Percentiles rank a stretch among this genome's conserved stretches.
phyloP scores from a whole-genome alignment of 2,113 vertebrate species.

The Stegostoma tigrinum region DNA sequence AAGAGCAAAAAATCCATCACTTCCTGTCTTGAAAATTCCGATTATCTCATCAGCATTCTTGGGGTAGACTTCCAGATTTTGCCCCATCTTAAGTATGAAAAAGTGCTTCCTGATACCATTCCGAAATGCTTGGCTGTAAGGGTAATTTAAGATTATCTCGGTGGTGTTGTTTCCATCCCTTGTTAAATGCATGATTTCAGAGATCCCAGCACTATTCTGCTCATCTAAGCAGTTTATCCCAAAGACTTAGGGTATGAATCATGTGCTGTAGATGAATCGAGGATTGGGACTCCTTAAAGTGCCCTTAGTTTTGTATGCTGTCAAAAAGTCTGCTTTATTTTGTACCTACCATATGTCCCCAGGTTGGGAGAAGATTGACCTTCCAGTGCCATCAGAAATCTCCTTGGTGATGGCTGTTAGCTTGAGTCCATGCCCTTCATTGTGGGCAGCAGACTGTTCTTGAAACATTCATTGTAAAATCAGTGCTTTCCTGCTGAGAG shows the following conservation, averaged over 20 bases:
- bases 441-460: background rate
- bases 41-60: background rate
- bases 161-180: background rate
- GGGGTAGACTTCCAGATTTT: background rate
- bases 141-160: background rate
- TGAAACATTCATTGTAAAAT: background rate
- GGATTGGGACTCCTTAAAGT: background rate
- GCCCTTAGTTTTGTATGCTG: slow-evolving; percentile 5
- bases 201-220: background rate
- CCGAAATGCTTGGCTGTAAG: background rate
- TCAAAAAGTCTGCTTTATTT: slow-evolving; percentile 6
- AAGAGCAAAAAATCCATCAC: background rate
- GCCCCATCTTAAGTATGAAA: background rate
- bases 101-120: background rate
- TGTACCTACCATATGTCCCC: background rate
- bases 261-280: background rate
- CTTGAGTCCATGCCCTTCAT: background rate
- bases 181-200: background rate
- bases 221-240: background rate
- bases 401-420: background rate
- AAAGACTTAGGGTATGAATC: background rate
- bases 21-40: background rate
- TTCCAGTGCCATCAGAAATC: background rate
- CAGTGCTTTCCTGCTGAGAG: background rate
- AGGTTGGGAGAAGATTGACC: background rate